These are phyloP conservation scores for Drosophila malerkotliana DNA, from an alignment of 1,140 invertebrate species.

Conservation along the genomic window DNA sequence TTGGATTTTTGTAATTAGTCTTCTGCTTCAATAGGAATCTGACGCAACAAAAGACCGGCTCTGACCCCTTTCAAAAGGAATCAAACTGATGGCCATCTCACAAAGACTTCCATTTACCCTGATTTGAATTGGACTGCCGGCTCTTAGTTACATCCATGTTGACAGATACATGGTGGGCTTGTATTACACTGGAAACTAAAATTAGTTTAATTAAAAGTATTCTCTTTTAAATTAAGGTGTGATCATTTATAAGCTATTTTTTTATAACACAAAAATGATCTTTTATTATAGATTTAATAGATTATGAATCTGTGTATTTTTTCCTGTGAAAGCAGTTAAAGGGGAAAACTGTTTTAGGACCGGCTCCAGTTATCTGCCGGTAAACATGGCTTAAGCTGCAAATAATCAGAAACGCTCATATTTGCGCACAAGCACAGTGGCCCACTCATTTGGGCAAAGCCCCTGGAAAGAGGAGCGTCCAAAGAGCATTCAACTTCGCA, in stretches of 20 bases:
- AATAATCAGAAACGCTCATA: conserved; percentile 71
- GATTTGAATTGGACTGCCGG: conserved; percentile 17
- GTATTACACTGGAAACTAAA: neutral
- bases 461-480: conserved; percentile 7
- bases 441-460: conserved; percentile 63
- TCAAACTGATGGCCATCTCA: conserved; percentile 22
- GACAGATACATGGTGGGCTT: conserved; percentile 25
- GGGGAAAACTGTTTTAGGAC: conserved; percentile 44
- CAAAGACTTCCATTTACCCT: conserved; percentile 37
- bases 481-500: neutral
- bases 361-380: conserved; percentile 39
- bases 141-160: conserved; percentile 30
- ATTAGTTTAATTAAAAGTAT: neutral
- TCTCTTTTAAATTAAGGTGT: too few species aligned
- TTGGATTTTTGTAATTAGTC: conserved; percentile 25
- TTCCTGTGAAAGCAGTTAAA: conserved; percentile 1
- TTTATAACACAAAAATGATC: too few species aligned
- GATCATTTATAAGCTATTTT: too few species aligned
- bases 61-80: conserved; percentile 25
- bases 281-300: too few species aligned
- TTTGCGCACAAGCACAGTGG: conserved; percentile 63
- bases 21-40: conserved; percentile 17
- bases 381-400: conserved; percentile 63
- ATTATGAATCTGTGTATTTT: neutral
- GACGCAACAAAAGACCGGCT: conserved; percentile 19